Evolutionary conservation across 2,888 invertebrate genomes (phyloP).

Genomic region (Phyto melanocephala): DNA sequence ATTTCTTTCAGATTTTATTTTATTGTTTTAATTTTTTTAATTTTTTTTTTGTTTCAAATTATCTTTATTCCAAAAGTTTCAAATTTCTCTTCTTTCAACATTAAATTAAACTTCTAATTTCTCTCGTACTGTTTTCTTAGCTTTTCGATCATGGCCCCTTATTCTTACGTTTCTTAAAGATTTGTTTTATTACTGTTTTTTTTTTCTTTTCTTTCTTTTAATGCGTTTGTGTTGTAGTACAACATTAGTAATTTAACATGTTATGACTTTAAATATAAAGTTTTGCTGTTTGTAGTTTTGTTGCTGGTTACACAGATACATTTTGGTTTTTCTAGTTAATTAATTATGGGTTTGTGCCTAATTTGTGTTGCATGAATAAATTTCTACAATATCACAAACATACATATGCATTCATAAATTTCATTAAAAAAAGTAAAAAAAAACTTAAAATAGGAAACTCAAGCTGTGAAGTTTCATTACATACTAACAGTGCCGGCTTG

Average conservation of each 20-base stretch:
- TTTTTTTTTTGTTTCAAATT: no score
- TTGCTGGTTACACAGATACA: not conserved
- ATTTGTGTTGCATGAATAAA: constrained; percentile 68
- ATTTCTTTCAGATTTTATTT: no score
- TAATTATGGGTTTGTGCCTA: constrained; percentile 75
- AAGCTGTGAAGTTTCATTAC: constrained; percentile 15
- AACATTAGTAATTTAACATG: not conserved
- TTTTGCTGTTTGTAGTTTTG: not conserved
- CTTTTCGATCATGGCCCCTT: no score
- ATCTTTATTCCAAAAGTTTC: no score
- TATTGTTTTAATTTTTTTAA: no score
- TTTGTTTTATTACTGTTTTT: no score
- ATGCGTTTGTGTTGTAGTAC: not conserved
- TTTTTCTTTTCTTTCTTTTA: not conserved
- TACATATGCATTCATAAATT: not conserved
- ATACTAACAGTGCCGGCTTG: not conserved
- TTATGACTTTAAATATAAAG: not conserved
- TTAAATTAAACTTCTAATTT: no score
- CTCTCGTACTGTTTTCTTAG: no score
- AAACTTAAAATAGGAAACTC: not conserved
- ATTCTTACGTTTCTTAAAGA: not conserved
- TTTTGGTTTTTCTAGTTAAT: constrained; percentile 66
- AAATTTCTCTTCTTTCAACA: no score
- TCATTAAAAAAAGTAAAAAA: not conserved
- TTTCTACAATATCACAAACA: constrained; percentile 1